Evolutionary conservation across 2,888 invertebrate species (phyloP).

Genomic region (Eupithecia abbreviata): DNA sequence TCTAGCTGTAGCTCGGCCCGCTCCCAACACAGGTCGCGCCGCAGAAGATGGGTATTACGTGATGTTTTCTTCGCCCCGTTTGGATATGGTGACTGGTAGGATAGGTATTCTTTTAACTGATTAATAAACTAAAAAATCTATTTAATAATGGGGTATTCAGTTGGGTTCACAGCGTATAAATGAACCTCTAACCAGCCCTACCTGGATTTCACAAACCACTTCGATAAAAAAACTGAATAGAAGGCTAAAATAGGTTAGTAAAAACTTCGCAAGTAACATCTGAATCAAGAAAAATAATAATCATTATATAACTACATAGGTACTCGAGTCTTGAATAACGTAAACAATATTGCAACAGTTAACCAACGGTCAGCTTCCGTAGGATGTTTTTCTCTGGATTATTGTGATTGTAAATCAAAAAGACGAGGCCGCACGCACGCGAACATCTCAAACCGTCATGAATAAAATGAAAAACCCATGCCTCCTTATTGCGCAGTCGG

Average conservation of each 20-base stretch:
- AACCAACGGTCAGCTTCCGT: conserved; percentile 22
- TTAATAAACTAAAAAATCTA: too few species aligned
- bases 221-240: too few species aligned
- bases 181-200: too few species aligned
- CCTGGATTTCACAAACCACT: too few species aligned
- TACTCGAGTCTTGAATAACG: conserved; percentile 3
- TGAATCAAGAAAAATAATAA: background rate
- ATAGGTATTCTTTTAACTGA: too few species aligned
- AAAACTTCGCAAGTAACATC: background rate
- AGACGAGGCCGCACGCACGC: conserved; percentile 19
- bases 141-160: too few species aligned
- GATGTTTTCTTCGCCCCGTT: too few species aligned
- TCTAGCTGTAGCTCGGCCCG: too few species aligned
- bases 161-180: too few species aligned
- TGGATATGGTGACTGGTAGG: too few species aligned
- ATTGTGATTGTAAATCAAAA: conserved; percentile 32
- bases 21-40: too few species aligned
- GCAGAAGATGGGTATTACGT: too few species aligned
- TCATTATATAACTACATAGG: background rate
- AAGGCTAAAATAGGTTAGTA: background rate
- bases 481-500: background rate
- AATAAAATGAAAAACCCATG: background rate
- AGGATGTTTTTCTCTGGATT: conserved; percentile 33
- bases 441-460: background rate
- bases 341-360: conserved; percentile 19